A percentile compares a stretch with the other conserved stretches of the same genome.
Evolutionary conservation across 2,888 invertebrate species (phyloP).

Genomic region (Tenthredo amoena): DNA sequence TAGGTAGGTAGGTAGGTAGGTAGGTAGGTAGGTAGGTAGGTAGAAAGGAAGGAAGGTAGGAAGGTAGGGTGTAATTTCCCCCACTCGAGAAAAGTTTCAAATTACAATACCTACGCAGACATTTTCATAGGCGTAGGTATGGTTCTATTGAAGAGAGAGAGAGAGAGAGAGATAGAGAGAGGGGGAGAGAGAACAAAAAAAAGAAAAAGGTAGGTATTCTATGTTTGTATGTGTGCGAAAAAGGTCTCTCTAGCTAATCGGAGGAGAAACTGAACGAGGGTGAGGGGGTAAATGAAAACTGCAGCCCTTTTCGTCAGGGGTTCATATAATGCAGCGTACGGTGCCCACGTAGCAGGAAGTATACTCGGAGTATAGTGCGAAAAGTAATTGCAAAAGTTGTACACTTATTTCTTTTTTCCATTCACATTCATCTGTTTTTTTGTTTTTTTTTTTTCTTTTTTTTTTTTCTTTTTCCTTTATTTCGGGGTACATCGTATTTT

Average conservation of each 20-base stretch:
- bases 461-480: neutral
- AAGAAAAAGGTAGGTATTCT: slow-evolving; percentile 15
- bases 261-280: neutral
- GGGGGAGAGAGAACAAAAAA: slow-evolving; percentile 25
- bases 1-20: neutral
- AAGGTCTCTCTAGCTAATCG: slow-evolving; percentile 4
- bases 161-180: neutral
- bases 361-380: neutral
- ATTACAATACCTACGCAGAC: slow-evolving; percentile 33
- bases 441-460: neutral
- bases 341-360: neutral
- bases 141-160: neutral
- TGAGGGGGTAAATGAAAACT: neutral
- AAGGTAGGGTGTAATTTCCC: slow-evolving; percentile 23
- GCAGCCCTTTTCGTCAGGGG: slow-evolving; percentile 10
- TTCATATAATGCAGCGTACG: neutral
- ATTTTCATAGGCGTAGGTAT: slow-evolving; percentile 36
- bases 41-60: neutral
- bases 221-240: slow-evolving; percentile 38
- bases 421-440: neutral
- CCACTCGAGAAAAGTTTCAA: slow-evolving; percentile 38
- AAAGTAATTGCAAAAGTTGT: neutral
- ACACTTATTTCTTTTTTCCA: neutral
- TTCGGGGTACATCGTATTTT: neutral
- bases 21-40: neutral